Conservation (phyloP, 2,113 vertebrate genomes). For the human region DNA sequence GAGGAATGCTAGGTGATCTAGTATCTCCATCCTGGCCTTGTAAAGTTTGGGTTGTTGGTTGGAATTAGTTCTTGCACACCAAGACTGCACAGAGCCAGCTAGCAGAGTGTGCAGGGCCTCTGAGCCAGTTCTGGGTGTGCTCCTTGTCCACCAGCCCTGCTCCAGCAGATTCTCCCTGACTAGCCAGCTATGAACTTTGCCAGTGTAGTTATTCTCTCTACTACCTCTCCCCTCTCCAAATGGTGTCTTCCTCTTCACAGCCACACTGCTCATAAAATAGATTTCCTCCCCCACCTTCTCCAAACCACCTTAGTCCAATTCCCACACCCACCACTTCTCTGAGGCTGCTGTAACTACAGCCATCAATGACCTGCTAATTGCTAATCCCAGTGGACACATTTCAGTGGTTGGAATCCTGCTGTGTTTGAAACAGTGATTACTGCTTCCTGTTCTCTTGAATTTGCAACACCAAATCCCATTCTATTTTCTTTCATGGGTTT, state of each 20-base stretch:
- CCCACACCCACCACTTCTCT: background rate
- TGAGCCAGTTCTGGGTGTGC: background rate
- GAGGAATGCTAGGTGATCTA: background rate
- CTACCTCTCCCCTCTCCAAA: background rate
- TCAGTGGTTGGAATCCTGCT: background rate
- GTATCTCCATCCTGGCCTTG: background rate
- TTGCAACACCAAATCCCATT: background rate
- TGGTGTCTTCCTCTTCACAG: background rate
- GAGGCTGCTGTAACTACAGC: background rate
- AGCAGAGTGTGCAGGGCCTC: background rate
- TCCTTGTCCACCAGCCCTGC: background rate
- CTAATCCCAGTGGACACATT: background rate
- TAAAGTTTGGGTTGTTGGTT: background rate
- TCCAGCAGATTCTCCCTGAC: background rate
- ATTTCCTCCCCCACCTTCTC: background rate
- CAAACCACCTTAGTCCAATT: background rate
- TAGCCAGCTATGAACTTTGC: background rate
- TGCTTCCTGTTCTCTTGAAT: background rate
- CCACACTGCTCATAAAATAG: background rate
- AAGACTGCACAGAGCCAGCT: background rate
- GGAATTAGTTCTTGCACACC: background rate
- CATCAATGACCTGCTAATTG: constrained; percentile 53
- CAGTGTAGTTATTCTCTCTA: background rate
- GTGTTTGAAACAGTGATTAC: background rate
- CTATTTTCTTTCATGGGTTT: background rate